phyloP scores from a whole-genome alignment of 2,797 vertebrate genomes.

The Sorex maritimensis region DNA sequence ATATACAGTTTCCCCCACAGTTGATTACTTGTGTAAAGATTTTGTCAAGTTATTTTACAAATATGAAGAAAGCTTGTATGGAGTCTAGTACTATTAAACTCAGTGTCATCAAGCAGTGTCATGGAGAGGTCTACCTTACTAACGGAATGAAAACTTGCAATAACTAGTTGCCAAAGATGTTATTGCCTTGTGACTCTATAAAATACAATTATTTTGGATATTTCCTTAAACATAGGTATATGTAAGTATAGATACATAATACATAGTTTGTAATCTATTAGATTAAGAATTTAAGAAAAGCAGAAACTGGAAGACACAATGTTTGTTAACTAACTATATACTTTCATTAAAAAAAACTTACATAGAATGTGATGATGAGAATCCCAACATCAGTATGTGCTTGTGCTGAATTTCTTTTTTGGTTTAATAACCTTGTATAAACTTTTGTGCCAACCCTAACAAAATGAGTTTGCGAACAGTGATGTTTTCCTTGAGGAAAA shows the following conservation, averaged over 20 bases:
- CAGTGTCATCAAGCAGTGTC: not conserved
- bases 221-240: constrained; percentile 27
- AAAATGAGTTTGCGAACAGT: constrained; percentile 77
- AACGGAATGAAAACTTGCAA: not conserved
- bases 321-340: not conserved
- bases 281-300: constrained; percentile 43
- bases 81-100: not conserved
- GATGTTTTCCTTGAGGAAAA: constrained; percentile 63
- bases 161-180: not conserved
- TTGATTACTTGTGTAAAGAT: constrained; percentile 42
- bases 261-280: not conserved
- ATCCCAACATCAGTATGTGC: not conserved
- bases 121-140: not conserved
- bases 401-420: not conserved
- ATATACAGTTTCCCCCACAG: not conserved
- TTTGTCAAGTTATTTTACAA: not conserved
- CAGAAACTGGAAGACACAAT: constrained; percentile 23
- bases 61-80: not conserved
- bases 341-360: constrained; percentile 10
- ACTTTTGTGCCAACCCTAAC: constrained; percentile 2
- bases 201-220: constrained; percentile 1
- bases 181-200: constrained; percentile 27
- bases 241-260: no score
- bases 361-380: constrained; percentile 51
- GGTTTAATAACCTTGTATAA: constrained; percentile 37